These are phyloP conservation scores for Netelia fuscicornis DNA, from an alignment of 2,888 invertebrate genomes.

Conservation along the genomic window DNA sequence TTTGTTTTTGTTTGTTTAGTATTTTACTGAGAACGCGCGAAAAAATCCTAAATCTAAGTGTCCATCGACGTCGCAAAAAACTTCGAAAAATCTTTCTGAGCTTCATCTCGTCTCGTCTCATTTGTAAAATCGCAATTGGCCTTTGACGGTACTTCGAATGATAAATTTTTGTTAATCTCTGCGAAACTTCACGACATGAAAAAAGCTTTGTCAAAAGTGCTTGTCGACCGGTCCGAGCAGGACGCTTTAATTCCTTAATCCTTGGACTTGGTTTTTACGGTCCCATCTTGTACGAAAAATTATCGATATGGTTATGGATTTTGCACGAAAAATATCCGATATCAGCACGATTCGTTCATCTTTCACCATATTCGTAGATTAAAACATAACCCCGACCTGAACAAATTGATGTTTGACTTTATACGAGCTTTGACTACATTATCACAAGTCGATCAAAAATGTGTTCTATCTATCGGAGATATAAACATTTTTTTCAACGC, in stretches of 20 bases:
- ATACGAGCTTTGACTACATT: conserved; percentile 34
- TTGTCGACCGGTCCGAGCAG: neutral
- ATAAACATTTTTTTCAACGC: conserved; percentile 14
- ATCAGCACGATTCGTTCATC: neutral
- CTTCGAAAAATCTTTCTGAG: neutral
- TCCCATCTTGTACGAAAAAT: no score
- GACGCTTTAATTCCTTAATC: neutral
- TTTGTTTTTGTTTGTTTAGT: conserved; percentile 3
- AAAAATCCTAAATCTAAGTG: conserved; percentile 54
- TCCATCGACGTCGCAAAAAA: conserved; percentile 18
- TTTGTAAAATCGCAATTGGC: neutral
- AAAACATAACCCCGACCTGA: neutral
- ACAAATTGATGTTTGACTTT: conserved; percentile 32
- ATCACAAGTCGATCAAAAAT: conserved; percentile 30
- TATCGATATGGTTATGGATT: no score
- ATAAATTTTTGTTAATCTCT: conserved; percentile 1
- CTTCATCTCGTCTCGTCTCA: neutral
- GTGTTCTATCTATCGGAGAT: neutral
- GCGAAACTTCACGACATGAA: neutral
- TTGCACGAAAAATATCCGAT: no score
- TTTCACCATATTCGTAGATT: neutral
- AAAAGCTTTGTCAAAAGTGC: neutral
- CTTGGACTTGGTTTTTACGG: neutral
- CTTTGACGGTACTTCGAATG: neutral
- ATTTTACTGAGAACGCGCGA: conserved; percentile 28